A percentile compares a stretch with the other conserved stretches of the same genome.
These are phyloP conservation scores for Sebastes minor DNA, from an alignment of 2,797 vertebrate species.

Conservation along the genomic window DNA sequence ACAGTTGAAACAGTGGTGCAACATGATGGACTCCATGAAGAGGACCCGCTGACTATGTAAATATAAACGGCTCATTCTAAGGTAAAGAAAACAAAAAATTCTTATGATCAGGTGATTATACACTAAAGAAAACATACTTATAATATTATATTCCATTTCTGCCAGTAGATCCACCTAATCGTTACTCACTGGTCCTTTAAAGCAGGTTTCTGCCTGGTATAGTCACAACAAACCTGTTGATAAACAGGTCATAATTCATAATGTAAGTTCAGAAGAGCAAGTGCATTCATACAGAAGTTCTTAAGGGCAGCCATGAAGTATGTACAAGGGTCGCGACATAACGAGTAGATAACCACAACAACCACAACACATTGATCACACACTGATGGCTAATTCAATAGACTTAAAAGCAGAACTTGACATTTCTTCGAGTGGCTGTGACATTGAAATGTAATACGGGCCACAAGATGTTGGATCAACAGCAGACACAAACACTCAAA, in stretches of 20 bases:
- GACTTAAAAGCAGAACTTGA: not conserved
- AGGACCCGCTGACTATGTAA: no score
- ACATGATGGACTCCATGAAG: no score
- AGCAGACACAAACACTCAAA: not conserved
- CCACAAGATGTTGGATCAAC: not conserved
- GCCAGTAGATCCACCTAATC: no score
- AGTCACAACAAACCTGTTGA: constrained; percentile 7
- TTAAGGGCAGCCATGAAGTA: not conserved
- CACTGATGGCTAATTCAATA: not conserved
- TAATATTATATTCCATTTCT: no score
- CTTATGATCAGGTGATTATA: no score
- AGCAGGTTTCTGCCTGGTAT: not conserved
- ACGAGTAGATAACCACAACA: not conserved
- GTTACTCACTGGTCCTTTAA: no score
- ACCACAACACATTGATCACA: not conserved
- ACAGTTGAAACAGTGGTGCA: no score
- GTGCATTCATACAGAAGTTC: constrained; percentile 1
- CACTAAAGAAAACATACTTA: no score
- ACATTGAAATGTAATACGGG: not conserved
- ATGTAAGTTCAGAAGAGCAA: not conserved
- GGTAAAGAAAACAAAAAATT: no score
- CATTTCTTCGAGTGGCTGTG: not conserved
- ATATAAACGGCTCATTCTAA: no score
- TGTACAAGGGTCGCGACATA: not conserved
- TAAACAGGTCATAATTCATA: not conserved